These are phyloP conservation scores for Ginglymostoma cirratum DNA, from an alignment of 2,113 vertebrate species.

Conservation along the genomic window DNA sequence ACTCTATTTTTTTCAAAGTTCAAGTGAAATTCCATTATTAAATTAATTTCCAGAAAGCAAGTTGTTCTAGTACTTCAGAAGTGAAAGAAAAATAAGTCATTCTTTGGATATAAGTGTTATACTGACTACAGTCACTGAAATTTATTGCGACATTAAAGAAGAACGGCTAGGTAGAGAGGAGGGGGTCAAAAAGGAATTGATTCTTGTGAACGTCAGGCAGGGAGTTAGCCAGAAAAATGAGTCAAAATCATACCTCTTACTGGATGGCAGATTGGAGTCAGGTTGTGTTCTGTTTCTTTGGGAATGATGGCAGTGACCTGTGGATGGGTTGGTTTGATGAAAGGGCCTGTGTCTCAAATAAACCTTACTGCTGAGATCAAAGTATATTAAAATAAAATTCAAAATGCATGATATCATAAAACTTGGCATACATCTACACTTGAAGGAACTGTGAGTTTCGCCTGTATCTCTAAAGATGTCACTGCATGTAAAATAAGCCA, in stretches of 20 bases:
- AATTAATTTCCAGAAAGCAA: neutral
- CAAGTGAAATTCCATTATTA: neutral
- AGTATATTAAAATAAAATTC: slow-evolving; percentile 16
- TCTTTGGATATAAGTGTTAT: neutral
- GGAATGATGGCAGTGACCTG: neutral
- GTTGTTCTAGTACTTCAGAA: neutral
- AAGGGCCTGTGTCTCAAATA: neutral
- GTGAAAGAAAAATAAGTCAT: neutral
- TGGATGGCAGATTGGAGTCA: neutral
- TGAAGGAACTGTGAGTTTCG: neutral
- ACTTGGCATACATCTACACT: neutral
- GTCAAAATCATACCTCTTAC: neutral
- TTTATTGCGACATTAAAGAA: neutral
- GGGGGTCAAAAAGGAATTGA: neutral
- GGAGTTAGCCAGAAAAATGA: neutral
- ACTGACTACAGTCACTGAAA: slow-evolving; percentile 2
- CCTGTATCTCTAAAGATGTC: neutral
- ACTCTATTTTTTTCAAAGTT: neutral
- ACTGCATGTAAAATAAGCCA: neutral
- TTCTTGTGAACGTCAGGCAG: neutral
- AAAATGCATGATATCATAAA: neutral
- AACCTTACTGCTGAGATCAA: neutral
- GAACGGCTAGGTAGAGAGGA: neutral
- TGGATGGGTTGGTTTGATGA: neutral
- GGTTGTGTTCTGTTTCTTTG: neutral